Base-by-base conservation (phyloP, 2,797 vertebrate species). In the Menidia menidia region DNA sequence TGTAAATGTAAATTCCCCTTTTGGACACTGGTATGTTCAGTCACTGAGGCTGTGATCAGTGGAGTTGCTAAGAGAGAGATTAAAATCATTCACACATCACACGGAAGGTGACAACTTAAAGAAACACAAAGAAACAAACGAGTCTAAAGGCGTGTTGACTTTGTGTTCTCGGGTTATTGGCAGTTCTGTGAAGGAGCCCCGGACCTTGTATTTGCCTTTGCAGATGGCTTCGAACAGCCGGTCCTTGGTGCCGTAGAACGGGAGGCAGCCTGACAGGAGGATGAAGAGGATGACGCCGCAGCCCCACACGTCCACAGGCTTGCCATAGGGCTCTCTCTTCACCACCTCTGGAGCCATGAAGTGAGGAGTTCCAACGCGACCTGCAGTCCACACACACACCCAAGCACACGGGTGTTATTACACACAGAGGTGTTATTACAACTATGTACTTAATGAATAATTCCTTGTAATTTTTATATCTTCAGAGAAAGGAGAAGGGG, bases 261-360 rank as follows among this genome's bases (percentile, higher is more conserved):
- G 97, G 90, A 99, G 95, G 88, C 97, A 98, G 73, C 97, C 97
- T 0, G 97, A 98, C 39, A 99, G 94, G 63, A 98, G 94, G 89
- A 99, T 99, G 93, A 98, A 99, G 86, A 98, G 96, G 87, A 99
- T 98, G 83, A 99, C 97, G 0, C 97, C 97, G 19, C 97, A 99
- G 77, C 97, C 97, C 97, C 97, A 99, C 69, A 99, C 97, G 66
- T 99, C 97, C 88, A 99, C 97, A 4, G 97, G 97, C 74, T 98
- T 98, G 50, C 97, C 97, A 1, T 99, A 99, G 1, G 97, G 97
- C 83, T 99, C 97, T 80, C 97, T 92, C 93, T 98, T 98, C 89
- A 99, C 97, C 88, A 99, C 97, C 90, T 99, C 97, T n/a, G 97
- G 97, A 60, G 97, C 97, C 97, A 99, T 99, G 91, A 99, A 98